phyloP scores from a whole-genome alignment of 2,113 vertebrate species.

The Cyphomyrus discorhynchus region DNA sequence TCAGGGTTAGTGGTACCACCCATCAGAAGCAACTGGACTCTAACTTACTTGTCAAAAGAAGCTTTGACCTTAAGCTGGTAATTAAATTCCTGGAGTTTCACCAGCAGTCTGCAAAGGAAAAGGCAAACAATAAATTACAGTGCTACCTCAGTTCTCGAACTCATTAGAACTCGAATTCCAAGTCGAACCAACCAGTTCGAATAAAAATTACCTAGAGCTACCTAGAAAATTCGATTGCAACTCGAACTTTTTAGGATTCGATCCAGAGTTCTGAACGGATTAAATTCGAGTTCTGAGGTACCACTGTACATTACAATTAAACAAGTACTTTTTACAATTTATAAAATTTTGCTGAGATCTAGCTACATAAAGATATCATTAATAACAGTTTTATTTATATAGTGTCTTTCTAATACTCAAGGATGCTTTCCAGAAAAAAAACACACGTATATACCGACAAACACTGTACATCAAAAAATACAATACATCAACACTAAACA shows the following conservation, averaged over 20 bases:
- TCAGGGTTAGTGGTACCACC: not conserved
- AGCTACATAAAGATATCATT: not conserved
- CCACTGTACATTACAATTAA: not conserved
- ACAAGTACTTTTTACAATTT: not conserved
- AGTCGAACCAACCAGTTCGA: too few relatives aligned
- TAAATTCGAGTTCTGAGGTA: too few relatives aligned
- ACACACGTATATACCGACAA: not conserved
- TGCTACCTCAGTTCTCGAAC: too few relatives aligned
- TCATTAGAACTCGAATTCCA: too few relatives aligned
- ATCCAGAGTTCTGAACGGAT: too few relatives aligned
- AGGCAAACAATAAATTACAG: not conserved
- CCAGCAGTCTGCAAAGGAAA: slow-evolving; percentile 70
- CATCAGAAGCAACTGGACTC: not conserved
- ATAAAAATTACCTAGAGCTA: too few relatives aligned
- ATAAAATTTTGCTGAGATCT: not conserved
- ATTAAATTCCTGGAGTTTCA: slow-evolving; percentile 89
- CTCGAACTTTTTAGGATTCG: too few relatives aligned
- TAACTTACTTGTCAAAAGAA: slow-evolving; percentile 86
- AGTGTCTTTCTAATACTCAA: not conserved
- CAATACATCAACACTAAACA: not conserved
- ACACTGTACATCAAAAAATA: not conserved
- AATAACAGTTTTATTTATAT: not conserved
- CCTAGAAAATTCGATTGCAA: too few relatives aligned
- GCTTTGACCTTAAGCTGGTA: slow-evolving; percentile 93
- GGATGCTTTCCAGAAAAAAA: not conserved